These are phyloP conservation scores for Pediacus dermestoides DNA, from an alignment of 2,888 invertebrate species.

Conservation along the genomic window DNA sequence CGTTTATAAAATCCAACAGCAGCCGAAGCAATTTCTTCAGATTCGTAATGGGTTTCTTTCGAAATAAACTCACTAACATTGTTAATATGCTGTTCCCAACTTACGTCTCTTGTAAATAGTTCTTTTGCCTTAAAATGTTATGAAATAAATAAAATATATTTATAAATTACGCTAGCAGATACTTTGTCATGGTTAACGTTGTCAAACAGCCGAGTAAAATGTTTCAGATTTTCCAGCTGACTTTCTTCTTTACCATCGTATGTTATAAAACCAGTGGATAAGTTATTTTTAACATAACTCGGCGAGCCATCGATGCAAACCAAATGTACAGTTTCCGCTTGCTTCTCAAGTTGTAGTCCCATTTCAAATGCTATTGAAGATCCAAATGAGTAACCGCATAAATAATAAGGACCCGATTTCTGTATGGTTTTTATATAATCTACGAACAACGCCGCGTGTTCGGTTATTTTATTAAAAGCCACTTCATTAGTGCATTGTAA, in stretches of 20 bases:
- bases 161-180: constrained; percentile 3
- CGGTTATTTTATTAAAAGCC: constrained; percentile 16
- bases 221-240: constrained; percentile 15
- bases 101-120: constrained; percentile 2
- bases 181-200: constrained; percentile 16
- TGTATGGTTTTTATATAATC: constrained; percentile 18
- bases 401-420: constrained; percentile 23
- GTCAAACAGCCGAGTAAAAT: constrained; percentile 16
- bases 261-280: no score
- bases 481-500: constrained; percentile 19
- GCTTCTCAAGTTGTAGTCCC: constrained; percentile 21
- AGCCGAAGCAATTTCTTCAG: constrained; percentile 12
- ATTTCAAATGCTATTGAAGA: constrained; percentile 21
- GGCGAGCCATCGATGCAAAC: constrained; percentile 24
- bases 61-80: constrained; percentile 18
- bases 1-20: constrained; percentile 18
- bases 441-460: constrained; percentile 16
- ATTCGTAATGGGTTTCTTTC: constrained; percentile 13
- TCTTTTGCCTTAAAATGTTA: constrained; percentile 16
- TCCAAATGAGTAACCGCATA: constrained; percentile 29
- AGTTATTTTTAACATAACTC: constrained; percentile 13
- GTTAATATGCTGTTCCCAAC: constrained; percentile 15
- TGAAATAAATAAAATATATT: not conserved
- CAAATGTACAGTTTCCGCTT: constrained; percentile 19
- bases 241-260: no score